Percentiles rank a stretch among this genome's conserved stretches.
Evolutionary conservation across 64 coral and sea anemone species (phyloP).

Genomic region (Pocillopora verrucosa): DNA sequence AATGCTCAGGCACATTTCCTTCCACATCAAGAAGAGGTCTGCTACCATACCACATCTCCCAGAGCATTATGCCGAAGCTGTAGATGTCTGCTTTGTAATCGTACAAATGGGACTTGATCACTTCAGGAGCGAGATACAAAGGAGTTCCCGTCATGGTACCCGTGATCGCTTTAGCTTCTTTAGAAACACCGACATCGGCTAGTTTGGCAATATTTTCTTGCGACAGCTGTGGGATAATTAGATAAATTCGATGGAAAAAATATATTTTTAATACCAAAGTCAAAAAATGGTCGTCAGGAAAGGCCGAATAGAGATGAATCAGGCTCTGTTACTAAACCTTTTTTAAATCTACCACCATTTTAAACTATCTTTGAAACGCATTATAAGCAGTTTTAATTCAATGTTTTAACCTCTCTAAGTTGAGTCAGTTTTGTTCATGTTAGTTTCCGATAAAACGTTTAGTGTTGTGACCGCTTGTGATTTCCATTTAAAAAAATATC

Average conservation of each 20-base stretch:
- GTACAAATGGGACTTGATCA: neutral
- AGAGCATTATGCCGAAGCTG: neutral
- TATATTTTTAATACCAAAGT: neutral
- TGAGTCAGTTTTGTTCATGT: too few relatives aligned
- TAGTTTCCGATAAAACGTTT: too few relatives aligned
- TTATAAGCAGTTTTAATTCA: too few relatives aligned
- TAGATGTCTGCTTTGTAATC: neutral
- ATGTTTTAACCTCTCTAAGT: too few relatives aligned
- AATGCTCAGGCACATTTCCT: neutral
- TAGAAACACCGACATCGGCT: neutral
- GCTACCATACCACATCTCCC: neutral
- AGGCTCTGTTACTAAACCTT: too few relatives aligned
- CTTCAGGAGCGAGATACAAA: neutral
- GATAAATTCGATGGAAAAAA: neutral
- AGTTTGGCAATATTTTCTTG: neutral
- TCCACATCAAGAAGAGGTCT: neutral
- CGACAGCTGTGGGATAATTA: neutral
- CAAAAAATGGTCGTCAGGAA: too few relatives aligned
- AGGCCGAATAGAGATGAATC: too few relatives aligned
- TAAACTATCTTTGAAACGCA: too few relatives aligned
- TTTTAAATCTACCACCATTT: too few relatives aligned
- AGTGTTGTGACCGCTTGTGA: too few relatives aligned
- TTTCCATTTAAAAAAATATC: too few relatives aligned
- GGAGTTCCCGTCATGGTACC: neutral
- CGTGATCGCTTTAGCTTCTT: neutral